phyloP scores from a whole-genome alignment of 2,797 vertebrate species.

The Limosa lapponica region DNA sequence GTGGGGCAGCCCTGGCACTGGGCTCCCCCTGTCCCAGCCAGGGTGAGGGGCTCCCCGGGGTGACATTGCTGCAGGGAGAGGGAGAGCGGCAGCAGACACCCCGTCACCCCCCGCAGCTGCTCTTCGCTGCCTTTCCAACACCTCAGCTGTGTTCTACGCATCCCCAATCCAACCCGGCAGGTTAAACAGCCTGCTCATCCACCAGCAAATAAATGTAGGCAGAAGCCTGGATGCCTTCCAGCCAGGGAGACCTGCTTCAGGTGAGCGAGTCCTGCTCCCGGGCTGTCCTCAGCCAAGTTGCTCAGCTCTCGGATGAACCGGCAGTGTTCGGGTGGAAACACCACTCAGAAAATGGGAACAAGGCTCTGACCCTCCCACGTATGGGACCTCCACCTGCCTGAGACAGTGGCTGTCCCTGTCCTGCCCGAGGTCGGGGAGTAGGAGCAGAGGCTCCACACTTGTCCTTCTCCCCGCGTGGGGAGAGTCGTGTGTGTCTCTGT shows the following conservation, averaged over 20 bases:
- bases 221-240: not conserved
- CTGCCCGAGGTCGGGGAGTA: not conserved
- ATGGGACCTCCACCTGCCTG: not conserved
- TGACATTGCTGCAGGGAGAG: rapidly evolving
- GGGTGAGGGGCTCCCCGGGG: not conserved
- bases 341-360: not conserved
- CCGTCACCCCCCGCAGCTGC: not conserved
- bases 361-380: not conserved
- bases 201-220: not conserved
- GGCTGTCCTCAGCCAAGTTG: not conserved
- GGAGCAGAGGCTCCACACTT: not conserved
- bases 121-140: not conserved
- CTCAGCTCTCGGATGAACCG: not conserved
- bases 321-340: not conserved
- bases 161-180: not conserved
- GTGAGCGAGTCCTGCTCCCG: not conserved
- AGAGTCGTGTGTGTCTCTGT: not conserved
- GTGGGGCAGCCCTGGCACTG: not conserved
- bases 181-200: not conserved
- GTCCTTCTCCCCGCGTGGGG: not conserved
- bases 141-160: not conserved
- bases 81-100: not conserved
- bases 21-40: rapidly evolving
- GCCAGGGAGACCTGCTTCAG: not conserved
- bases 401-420: not conserved